Evolutionary conservation across 2,797 vertebrate species (phyloP).

Genomic region (Ptychobarbus kaznakovi): DNA sequence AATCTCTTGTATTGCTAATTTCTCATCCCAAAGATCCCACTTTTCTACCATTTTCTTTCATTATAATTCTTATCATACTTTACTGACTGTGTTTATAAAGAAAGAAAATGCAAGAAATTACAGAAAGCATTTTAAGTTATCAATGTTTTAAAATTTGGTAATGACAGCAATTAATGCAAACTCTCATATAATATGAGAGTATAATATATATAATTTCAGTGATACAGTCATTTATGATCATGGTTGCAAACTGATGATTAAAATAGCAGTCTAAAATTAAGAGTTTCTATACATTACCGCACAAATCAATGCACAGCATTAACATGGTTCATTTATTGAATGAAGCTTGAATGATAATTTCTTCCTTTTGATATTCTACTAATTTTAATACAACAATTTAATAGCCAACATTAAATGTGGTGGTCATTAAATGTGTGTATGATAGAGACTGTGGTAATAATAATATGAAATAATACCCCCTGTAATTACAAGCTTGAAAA

Average conservation of each 20-base stretch:
- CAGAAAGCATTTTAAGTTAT: not conserved
- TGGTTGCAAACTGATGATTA: not conserved
- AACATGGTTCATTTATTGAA: not conserved
- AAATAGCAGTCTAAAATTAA: not conserved
- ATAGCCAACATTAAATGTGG: conserved; percentile 5
- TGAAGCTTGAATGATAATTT: not conserved
- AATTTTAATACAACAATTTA: conserved; percentile 28
- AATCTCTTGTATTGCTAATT: not conserved
- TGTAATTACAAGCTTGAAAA: conserved; percentile 18
- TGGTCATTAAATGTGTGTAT: conserved; percentile 12
- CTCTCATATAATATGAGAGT: not conserved
- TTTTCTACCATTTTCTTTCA: not conserved
- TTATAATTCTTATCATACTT: not conserved
- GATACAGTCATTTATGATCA: not conserved
- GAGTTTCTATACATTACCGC: not conserved
- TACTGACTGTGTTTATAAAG: not conserved
- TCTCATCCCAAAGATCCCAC: not conserved
- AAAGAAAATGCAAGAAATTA: not conserved
- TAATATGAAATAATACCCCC: conserved; percentile 27
- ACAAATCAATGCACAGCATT: conserved; percentile 16
- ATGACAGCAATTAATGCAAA: not conserved
- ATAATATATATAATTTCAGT: not conserved
- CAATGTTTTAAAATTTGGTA: not conserved
- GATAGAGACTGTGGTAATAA: not conserved
- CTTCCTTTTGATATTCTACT: not conserved